Evolutionary conservation across 2,888 invertebrate genomes (phyloP).

Genomic region (Luperina nickerlii): DNA sequence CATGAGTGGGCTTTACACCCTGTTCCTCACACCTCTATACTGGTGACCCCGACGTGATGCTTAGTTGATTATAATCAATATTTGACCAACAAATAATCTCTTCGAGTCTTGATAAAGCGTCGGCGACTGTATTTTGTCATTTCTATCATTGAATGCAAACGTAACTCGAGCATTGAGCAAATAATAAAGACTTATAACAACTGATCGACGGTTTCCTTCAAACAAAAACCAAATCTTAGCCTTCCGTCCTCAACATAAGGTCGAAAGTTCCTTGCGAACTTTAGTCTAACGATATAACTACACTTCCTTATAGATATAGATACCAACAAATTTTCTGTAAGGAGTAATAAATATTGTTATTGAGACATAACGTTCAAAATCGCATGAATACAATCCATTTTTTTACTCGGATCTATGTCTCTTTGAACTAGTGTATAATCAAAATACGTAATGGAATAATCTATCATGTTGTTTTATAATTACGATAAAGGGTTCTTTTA

Average conservation of each 20-base stretch:
- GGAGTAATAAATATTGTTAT: conserved; percentile 42
- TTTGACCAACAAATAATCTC: too few relatives aligned
- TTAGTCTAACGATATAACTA: conserved; percentile 29
- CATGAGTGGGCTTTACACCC: too few relatives aligned
- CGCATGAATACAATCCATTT: conserved; percentile 12
- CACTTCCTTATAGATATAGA: conserved; percentile 49
- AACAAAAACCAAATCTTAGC: conserved; percentile 1
- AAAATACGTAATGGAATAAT: conserved; percentile 42
- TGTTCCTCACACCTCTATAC: too few relatives aligned
- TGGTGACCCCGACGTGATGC: too few relatives aligned
- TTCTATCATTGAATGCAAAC: conserved; percentile 6
- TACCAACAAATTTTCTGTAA: conserved; percentile 38
- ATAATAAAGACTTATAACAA: conserved; percentile 29
- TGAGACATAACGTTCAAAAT: conserved; percentile 52
- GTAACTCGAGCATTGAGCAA: conserved; percentile 5
- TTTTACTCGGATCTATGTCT: conserved; percentile 12
- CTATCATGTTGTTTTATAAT: conserved; percentile 13
- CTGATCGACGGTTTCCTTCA: not conserved
- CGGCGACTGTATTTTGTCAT: not conserved
- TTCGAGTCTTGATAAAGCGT: too few relatives aligned
- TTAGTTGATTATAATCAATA: too few relatives aligned
- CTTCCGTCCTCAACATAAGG: conserved; percentile 8
- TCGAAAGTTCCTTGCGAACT: conserved; percentile 14
- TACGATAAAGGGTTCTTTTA: conserved; percentile 29
- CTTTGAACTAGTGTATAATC: conserved; percentile 20